Conservation (phyloP, 2,888 invertebrate genomes). For the Drosophila rubida region DNA sequence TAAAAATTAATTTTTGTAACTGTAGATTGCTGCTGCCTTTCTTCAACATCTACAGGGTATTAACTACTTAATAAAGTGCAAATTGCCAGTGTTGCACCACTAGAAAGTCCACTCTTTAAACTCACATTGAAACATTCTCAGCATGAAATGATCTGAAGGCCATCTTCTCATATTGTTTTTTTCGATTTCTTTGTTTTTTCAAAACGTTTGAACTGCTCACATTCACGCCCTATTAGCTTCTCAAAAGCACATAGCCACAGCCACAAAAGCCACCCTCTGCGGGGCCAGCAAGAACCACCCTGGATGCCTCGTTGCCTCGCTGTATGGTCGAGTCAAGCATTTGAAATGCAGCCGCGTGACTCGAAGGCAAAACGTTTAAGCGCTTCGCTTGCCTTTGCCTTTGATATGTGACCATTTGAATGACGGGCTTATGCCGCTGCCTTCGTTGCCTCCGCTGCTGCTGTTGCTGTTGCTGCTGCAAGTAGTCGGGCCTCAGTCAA, state of each 20-base stretch:
- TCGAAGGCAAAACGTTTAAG: conserved; percentile 45
- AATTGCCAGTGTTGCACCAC: not conserved
- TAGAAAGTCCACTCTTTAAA: not conserved
- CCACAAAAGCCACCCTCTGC: conserved; percentile 23
- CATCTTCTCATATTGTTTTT: not conserved
- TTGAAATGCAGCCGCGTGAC: conserved; percentile 28
- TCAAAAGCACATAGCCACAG: conserved; percentile 14
- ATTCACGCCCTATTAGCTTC: conserved; percentile 25
- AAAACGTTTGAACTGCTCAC: conserved; percentile 31
- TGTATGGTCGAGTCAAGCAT: conserved; percentile 14
- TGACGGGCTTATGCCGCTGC: conserved; percentile 21
- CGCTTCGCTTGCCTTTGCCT: conserved; percentile 48
- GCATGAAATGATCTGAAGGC: conserved; percentile 18
- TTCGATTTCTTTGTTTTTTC: conserved; percentile 8
- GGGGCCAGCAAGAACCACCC: conserved; percentile 18
- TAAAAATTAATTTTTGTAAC: not conserved
- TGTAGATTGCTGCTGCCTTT: not conserved
- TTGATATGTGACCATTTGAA: conserved; percentile 50
- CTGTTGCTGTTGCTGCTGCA: conserved; percentile 18
- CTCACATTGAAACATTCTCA: not conserved
- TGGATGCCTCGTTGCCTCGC: not conserved
- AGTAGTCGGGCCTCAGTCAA: conserved; percentile 11
- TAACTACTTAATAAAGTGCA: not conserved
- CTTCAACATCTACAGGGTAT: not conserved
- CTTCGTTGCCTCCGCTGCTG: conserved; percentile 5